phyloP scores from a whole-genome alignment of 2,888 invertebrate species.

The Ornithoptera priamus region DNA sequence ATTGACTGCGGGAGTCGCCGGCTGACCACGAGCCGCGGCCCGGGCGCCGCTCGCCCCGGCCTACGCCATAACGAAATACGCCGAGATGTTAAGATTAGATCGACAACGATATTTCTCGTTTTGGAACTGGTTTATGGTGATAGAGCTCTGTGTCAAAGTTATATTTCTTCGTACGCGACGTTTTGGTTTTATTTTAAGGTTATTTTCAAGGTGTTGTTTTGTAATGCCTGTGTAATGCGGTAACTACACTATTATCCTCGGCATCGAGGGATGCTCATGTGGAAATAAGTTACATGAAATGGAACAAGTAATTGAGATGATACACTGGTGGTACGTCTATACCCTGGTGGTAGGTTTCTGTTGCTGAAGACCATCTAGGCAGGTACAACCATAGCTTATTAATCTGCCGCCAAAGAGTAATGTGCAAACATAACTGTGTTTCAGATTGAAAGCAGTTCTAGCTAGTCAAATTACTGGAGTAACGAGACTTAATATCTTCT shows the following conservation, averaged over 20 bases:
- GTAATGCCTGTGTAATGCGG: conserved; percentile 13
- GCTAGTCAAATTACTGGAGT: no score
- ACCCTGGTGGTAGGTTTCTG: no score
- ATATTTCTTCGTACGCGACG: conserved; percentile 37
- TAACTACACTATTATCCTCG: not conserved
- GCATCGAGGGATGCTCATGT: not conserved
- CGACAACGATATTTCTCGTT: conserved; percentile 61
- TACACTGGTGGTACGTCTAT: no score
- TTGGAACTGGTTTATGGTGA: conserved; percentile 50
- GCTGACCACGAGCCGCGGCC: conserved; percentile 40
- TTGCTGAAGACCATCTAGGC: no score
- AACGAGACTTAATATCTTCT: no score
- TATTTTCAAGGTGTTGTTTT: conserved; percentile 10
- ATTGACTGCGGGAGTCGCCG: conserved; percentile 46
- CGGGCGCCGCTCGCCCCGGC: conserved; percentile 36
- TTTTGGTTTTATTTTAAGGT: conserved; percentile 14
- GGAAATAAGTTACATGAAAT: not conserved
- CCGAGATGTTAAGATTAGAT: conserved; percentile 72
- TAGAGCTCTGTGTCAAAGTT: conserved; percentile 46
- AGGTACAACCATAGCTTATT: no score
- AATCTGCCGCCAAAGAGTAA: no score
- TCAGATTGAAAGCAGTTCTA: no score
- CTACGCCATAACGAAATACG: conserved; percentile 51
- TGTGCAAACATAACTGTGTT: no score
- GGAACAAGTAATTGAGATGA: not conserved